Base-by-base conservation (phyloP, 2,113 vertebrate genomes). In the Oncorhynchus keta region DNA sequence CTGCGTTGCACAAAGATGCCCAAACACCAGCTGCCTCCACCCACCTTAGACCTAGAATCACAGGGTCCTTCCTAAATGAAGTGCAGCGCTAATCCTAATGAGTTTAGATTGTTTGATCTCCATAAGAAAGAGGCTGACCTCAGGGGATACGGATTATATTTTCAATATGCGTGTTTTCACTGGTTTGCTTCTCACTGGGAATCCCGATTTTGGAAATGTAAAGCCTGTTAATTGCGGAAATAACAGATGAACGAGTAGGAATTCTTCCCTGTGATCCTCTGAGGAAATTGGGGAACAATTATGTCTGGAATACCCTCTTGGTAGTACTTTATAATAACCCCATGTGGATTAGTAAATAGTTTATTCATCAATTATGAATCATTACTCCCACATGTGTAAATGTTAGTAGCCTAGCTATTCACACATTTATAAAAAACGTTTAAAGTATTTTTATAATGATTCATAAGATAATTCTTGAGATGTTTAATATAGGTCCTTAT, bases 31-130 rank as follows among this genome's bases (percentile, higher is more conserved):
- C 35, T 39, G 35, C 51, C 3, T 57, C 51, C 5, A 67, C 26
- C 14, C 28, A 11, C 61, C 7, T 28, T 26, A 32, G 26, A 24
- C 64, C 13, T 4, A 32, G 65, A 67, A 28, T 67, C 26, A 13
- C 65, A 67, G 65, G 65, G 65, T 32, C 28, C 2, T 67, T 67
- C 65, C 65, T 67, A 30, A 30, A 16, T 16, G 5, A 26, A 67
- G 24, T 3, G 9, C 28, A 67, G 65, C 2, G 28, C 28, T 67
- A 67, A 67, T 67, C 65, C 28, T 67, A 32, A 67, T 32, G 26
- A 67, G 65, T 13, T 67, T 67, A 67, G 65, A 67, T 67, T 67
- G 65, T 67, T 67, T 67, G 65, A 67, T 67, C 28, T 67, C 65
- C 65, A 67, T 67, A 68, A 68, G 7, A 68, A 39, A 68, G 32